Conservation (phyloP, 2,113 vertebrate genomes). For the Mus spicilegus region DNA sequence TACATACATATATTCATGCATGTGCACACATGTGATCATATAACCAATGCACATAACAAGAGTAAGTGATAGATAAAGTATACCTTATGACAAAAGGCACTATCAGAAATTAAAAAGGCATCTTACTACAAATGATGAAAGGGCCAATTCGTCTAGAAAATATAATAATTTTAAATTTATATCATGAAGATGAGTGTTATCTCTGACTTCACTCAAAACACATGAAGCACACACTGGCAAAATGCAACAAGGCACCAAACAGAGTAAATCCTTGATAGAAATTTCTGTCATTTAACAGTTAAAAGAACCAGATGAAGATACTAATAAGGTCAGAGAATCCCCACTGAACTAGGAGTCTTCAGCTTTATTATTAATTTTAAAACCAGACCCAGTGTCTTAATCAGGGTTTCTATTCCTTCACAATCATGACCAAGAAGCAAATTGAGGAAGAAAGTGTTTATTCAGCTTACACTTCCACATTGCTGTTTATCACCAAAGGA, state of each 20-base stretch:
- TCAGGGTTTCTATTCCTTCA: no score
- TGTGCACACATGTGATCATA: not conserved
- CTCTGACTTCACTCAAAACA: not conserved
- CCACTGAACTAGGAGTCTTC: not conserved
- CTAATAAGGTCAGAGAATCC: not conserved
- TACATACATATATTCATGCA: not conserved
- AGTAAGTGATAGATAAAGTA: constrained; percentile 3
- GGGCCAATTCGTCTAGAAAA: not conserved
- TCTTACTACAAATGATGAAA: constrained; percentile 21
- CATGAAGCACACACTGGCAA: not conserved
- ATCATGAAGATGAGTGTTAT: not conserved
- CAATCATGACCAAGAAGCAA: no score
- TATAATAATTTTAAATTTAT: not conserved
- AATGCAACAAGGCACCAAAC: not conserved
- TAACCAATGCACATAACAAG: not conserved
- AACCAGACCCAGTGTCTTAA: not conserved
- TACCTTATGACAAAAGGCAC: not conserved
- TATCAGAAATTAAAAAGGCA: not conserved
- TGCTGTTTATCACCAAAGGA: no score
- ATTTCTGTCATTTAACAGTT: not conserved
- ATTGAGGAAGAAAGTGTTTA: no score
- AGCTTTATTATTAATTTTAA: not conserved
- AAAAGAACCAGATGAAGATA: not conserved
- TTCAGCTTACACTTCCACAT: no score
- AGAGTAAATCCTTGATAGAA: not conserved